These are phyloP conservation scores for Chelonoidis abingdonii DNA, from an alignment of 2,113 vertebrate species.

Conservation along the genomic window DNA sequence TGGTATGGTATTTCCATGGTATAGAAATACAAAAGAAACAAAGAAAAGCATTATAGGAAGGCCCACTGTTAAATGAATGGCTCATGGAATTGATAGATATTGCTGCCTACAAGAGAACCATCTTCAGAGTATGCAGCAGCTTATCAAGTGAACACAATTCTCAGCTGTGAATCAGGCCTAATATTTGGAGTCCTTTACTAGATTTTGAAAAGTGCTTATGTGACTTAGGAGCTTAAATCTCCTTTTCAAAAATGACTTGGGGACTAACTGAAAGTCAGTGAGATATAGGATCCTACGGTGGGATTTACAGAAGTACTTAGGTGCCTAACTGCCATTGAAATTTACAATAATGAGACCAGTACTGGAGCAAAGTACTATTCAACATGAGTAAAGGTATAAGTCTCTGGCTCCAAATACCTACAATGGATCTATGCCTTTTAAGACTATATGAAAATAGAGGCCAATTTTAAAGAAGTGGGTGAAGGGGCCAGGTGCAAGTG, in stretches of 20 bases:
- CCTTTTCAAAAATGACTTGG: not conserved
- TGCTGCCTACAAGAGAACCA: not conserved
- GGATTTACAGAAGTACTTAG: not conserved
- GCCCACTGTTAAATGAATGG: not conserved
- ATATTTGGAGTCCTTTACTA: not conserved
- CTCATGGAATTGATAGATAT: not conserved
- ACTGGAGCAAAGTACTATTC: not conserved
- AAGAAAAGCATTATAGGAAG: not conserved
- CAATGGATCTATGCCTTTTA: not conserved
- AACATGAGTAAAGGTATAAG: accelerated
- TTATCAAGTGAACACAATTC: not conserved
- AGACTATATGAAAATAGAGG: not conserved
- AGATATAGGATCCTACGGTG: not conserved
- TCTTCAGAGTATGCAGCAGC: not conserved
- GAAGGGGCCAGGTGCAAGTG: not conserved
- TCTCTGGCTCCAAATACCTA: not conserved
- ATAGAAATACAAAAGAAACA: not conserved
- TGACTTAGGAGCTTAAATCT: not conserved
- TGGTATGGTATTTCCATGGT: not conserved
- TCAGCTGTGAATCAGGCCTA: not conserved
- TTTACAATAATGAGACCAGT: not conserved
- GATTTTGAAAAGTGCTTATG: not conserved
- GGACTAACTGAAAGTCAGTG: not conserved
- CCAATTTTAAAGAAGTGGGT: not conserved
- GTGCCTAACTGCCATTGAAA: not conserved